These are phyloP conservation scores for Solea solea DNA, from an alignment of 2,113 vertebrate genomes.

Conservation along the genomic window DNA sequence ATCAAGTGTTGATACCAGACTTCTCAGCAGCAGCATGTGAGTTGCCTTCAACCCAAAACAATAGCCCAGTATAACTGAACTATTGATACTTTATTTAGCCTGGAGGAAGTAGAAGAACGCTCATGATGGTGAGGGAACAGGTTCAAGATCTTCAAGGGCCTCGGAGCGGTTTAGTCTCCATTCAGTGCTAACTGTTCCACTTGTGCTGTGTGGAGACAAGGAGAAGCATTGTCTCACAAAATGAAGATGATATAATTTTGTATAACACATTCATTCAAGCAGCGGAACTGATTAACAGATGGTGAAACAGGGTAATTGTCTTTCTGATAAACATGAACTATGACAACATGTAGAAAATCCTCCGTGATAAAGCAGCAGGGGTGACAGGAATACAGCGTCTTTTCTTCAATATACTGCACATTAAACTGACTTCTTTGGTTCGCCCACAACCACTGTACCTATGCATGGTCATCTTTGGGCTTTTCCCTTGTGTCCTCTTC, in stretches of 20 bases:
- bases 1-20: background rate
- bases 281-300: background rate
- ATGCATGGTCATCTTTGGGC: too few species aligned
- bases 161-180: background rate
- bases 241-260: background rate
- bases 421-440: background rate
- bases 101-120: constrained; percentile 16
- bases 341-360: background rate
- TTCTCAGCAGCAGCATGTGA: constrained; percentile 28
- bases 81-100: constrained; percentile 49
- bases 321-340: background rate
- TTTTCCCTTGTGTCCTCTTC: too few species aligned
- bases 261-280: background rate
- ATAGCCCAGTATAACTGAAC: constrained; percentile 22
- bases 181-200: background rate
- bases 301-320: background rate
- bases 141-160: constrained; percentile 12
- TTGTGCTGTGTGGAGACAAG: background rate
- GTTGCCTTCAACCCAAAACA: constrained; percentile 4
- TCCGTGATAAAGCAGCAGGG: background rate
- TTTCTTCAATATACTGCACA: background rate
- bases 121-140: constrained; percentile 43
- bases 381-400: background rate
- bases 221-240: background rate
- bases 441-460: background rate